These are phyloP conservation scores for Formica exsecta DNA, from an alignment of 1,140 invertebrate genomes.

Conservation along the genomic window DNA sequence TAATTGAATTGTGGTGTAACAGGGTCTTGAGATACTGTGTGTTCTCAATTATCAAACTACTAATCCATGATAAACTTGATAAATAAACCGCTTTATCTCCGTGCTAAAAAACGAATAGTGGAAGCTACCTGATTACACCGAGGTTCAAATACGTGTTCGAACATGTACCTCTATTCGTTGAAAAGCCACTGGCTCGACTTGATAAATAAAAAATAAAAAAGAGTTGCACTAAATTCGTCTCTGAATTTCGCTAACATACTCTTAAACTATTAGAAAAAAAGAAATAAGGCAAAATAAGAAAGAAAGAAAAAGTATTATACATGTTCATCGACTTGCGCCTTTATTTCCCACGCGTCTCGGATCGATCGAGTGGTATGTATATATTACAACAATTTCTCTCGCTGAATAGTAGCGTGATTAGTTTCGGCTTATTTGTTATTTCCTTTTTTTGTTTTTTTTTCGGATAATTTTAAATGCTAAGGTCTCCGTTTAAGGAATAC, in stretches of 20 bases:
- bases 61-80: conserved; percentile 14
- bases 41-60: conserved; percentile 14
- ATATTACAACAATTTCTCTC: conserved; percentile 75
- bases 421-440: conserved; percentile 80
- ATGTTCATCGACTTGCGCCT: conserved; percentile 86
- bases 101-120: conserved; percentile 45
- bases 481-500: conserved; percentile 15
- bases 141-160: conserved; percentile 80
- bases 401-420: conserved; percentile 77
- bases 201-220: conserved; percentile 82
- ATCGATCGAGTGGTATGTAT: conserved; percentile 87
- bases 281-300: conserved; percentile 62
- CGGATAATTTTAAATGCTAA: conserved; percentile 31
- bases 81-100: conserved; percentile 48
- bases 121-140: conserved; percentile 70
- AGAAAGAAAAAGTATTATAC: conserved; percentile 79
- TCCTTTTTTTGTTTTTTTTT: conserved; percentile 72
- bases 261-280: conserved; percentile 48
- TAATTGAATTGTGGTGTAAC: conserved; percentile 78
- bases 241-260: conserved; percentile 68
- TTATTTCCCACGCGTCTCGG: conserved; percentile 87
- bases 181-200: conserved; percentile 79
- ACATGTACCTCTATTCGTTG: conserved; percentile 81
- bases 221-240: conserved; percentile 75
- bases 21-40: conserved; percentile 57